phyloP scores from a whole-genome alignment of 2,888 invertebrate genomes.

The Cyclophora punctaria region DNA sequence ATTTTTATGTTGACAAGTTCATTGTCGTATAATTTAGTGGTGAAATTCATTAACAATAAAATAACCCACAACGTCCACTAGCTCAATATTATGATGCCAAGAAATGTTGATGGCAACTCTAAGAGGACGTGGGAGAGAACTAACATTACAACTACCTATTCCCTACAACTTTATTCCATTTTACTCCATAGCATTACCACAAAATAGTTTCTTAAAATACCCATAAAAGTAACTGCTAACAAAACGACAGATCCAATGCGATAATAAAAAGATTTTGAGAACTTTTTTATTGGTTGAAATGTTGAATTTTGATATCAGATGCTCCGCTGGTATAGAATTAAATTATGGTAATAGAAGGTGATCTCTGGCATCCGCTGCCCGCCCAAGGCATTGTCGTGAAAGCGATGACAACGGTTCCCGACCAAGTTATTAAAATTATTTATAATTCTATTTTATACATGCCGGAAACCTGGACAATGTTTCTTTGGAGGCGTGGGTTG shows the following conservation, averaged over 20 bases:
- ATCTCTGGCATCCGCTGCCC: conserved; percentile 48
- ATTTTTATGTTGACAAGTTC: too few species aligned
- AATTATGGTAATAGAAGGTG: conserved; percentile 50
- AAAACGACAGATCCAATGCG: conserved; percentile 20
- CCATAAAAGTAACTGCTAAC: conserved; percentile 17
- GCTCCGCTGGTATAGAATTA: conserved; percentile 26
- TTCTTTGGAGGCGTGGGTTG: conserved; percentile 8
- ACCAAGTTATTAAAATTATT: conserved; percentile 38
- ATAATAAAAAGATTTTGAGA: conserved; percentile 17
- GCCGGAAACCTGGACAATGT: conserved; percentile 12
- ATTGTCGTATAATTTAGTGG: too few species aligned
- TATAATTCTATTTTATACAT: conserved; percentile 26
- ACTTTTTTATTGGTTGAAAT: conserved; percentile 18
- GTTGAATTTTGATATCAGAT: conserved; percentile 26
- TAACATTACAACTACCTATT: conserved; percentile 8
- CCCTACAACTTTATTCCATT: conserved; percentile 21
- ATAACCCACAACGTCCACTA: not conserved
- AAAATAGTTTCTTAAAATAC: conserved; percentile 12
- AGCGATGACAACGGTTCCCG: conserved; percentile 29
- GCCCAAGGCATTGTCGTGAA: conserved; percentile 36
- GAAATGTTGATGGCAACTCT: not conserved
- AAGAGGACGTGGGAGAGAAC: conserved; percentile 15
- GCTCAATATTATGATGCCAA: too few species aligned
- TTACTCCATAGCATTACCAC: conserved; percentile 7
- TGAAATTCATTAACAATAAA: not conserved